Evolutionary conservation across 2,797 vertebrate genomes (phyloP).

Genomic region (Sebastiscus tertius): DNA sequence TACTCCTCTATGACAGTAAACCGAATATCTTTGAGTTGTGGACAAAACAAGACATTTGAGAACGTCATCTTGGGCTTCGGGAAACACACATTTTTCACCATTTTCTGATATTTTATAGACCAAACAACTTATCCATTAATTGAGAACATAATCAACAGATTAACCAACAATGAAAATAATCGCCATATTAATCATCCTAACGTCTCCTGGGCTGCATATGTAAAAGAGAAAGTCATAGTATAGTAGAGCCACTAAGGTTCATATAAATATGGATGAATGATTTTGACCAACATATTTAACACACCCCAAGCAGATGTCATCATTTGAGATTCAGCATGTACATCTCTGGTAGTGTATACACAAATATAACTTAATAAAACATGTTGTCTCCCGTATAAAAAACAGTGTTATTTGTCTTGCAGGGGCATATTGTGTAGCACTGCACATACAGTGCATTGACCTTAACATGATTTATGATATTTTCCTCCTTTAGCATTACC

Average conservation of each 20-base stretch:
- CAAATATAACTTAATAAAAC: constrained; percentile 38
- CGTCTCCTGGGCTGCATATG: constrained; percentile 9
- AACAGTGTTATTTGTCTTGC: constrained; percentile 23
- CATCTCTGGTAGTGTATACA: background rate
- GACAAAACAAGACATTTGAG: too few species aligned
- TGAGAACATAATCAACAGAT: too few species aligned
- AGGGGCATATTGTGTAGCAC: constrained; percentile 14
- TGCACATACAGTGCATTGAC: constrained; percentile 42
- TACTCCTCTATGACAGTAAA: too few species aligned
- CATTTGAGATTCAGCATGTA: constrained; percentile 3
- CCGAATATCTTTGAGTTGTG: too few species aligned
- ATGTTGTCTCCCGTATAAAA: background rate
- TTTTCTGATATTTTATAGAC: too few species aligned
- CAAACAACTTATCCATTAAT: too few species aligned
- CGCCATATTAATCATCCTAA: background rate
- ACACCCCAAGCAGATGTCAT: constrained; percentile 21
- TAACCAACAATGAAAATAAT: too few species aligned
- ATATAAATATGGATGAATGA: constrained; percentile 1
- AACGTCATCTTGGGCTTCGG: too few species aligned
- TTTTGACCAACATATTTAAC: constrained; percentile 5
- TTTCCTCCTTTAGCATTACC: constrained; percentile 36
- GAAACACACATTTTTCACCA: too few species aligned
- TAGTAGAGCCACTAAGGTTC: background rate
- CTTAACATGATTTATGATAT: constrained; percentile 63
- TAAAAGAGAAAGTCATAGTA: constrained; percentile 9